Evolutionary conservation across 2,888 invertebrate species (phyloP), one percentile per base, ranked within the genome.

Genomic region (Junonia oenone): DNA sequence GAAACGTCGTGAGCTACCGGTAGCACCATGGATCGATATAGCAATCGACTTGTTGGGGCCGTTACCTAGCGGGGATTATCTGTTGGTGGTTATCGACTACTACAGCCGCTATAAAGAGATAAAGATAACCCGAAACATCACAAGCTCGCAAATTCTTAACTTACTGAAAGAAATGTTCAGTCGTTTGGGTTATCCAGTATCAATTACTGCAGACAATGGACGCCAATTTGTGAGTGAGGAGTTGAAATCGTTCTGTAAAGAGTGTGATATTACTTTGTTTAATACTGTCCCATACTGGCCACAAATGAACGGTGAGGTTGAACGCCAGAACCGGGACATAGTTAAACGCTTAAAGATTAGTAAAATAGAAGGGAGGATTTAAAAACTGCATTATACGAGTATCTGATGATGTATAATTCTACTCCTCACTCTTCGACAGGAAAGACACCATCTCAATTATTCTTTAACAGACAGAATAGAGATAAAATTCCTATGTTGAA

Each of bases 401-500:
- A 59, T 9, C 22, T 59, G 0, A 59, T 45, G 37, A 49, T 52
- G 63, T n/a, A n/a, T n/a, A n/a, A n/a, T n/a, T n/a, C n/a, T n/a
- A n/a, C n/a, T n/a, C n/a, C n/a, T n/a, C n/a, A 73, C 53, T 40
- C 56, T 4, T 62, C 65, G 0, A 73, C 74, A 2, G 67, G 73
- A 0, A 68, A 61, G 56, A 50, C 66, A 6, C 68, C 68, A 0
- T 29, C 67, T 14, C 66, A 69, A 50, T 27, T 56, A 51, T 66
- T 69, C 52, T 69, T 64, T 31, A 52, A 47, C 22, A 51, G 72
- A 22, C 55, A 64, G 47, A 62, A 67, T 40, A 51, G 69, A 26
- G 74, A 75, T 22, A 68, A 69, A 37, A 55, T 65, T 6, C 65
- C 66, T 0, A 51, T 47, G 45, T 22, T 52, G 19, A 45, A 45